These are phyloP conservation scores for Dromaius novaehollandiae DNA, from an alignment of 2,113 vertebrate species.

Conservation along the genomic window DNA sequence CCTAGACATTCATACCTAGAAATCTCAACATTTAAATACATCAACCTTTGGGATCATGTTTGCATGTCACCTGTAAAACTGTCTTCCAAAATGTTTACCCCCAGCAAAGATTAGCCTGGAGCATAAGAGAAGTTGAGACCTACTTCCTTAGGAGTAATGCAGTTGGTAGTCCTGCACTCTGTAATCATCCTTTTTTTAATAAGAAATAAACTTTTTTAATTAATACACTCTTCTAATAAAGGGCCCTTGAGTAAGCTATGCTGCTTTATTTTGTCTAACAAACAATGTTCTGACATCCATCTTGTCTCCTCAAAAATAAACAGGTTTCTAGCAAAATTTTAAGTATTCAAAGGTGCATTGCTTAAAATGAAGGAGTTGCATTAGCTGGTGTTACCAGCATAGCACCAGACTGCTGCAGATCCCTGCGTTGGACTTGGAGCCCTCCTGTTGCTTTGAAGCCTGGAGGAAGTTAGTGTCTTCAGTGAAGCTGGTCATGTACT, in stretches of 20 bases:
- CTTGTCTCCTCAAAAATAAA: background rate
- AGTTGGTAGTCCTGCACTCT: background rate
- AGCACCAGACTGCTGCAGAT: background rate
- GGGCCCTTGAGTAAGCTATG: background rate
- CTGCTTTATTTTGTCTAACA: background rate
- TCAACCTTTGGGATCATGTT: accelerated
- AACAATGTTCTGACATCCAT: background rate
- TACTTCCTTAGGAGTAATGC: background rate
- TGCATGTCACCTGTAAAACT: background rate
- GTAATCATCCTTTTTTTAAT: background rate
- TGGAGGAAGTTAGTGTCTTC: background rate
- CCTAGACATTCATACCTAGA: background rate
- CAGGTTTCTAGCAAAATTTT: background rate
- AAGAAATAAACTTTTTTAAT: background rate
- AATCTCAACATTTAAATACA: background rate
- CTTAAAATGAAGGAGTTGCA: background rate
- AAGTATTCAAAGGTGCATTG: background rate
- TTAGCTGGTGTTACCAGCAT: background rate
- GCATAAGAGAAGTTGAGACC: background rate
- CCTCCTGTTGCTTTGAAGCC: background rate
- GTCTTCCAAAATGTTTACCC: background rate
- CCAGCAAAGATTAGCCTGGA: background rate
- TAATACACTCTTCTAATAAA: background rate
- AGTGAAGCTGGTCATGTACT: background rate
- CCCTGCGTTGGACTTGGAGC: background rate